A percentile compares a stretch with the other conserved stretches of the same genome.
These are phyloP conservation scores for Chaetorhynchus papuensis DNA, from an alignment of 2,113 vertebrate genomes.

Conservation along the genomic window DNA sequence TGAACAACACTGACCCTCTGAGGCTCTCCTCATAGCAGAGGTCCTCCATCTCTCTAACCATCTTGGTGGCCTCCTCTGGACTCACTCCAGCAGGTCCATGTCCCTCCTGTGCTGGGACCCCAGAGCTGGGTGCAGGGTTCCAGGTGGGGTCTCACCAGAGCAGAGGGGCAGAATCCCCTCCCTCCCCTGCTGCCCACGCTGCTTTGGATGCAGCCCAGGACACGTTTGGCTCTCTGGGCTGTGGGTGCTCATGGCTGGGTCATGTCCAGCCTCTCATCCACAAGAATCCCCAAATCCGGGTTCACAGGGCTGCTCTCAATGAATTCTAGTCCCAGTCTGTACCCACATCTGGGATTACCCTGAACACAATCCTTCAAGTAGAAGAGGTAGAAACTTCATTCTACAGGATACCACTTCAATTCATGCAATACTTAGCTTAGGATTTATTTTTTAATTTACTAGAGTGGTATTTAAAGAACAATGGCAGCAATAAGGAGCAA, in stretches of 20 bases:
- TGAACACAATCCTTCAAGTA: not conserved
- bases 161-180: not conserved
- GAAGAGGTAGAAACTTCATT: not conserved
- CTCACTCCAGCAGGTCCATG: accelerated
- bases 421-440: accelerated
- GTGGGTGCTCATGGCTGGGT: not conserved
- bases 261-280: not conserved
- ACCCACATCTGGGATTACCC: not conserved
- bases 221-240: not conserved
- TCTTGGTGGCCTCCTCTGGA: too few relatives aligned
- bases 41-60: not conserved
- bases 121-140: not conserved
- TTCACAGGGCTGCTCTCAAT: not conserved
- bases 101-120: not conserved
- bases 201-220: not conserved
- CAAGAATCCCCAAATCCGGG: accelerated
- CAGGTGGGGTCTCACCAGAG: not conserved
- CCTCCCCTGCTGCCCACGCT: not conserved
- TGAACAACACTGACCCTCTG: not conserved
- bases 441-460: not conserved
- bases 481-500: not conserved
- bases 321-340: not conserved
- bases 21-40: not conserved
- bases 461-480: not conserved
- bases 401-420: not conserved